Conservation (phyloP, 2,888 invertebrate species). For the Ophion ventricosus region DNA sequence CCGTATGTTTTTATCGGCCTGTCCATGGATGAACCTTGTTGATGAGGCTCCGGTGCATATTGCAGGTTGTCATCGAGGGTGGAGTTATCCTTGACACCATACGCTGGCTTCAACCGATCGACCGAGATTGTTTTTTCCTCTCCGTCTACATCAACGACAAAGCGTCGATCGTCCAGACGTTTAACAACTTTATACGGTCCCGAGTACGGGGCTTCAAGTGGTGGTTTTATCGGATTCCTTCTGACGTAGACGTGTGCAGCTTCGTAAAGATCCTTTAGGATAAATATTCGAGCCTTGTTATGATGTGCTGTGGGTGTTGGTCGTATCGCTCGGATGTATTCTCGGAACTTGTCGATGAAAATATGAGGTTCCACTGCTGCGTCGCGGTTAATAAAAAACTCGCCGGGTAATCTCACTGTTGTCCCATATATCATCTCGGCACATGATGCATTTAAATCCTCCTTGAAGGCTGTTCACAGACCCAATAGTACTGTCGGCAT, state of each 20-base stretch:
- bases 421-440: slow-evolving; percentile 68
- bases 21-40: slow-evolving; percentile 13
- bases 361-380: slow-evolving; percentile 51
- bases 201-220: slow-evolving; percentile 52
- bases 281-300: slow-evolving; percentile 46
- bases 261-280: slow-evolving; percentile 51
- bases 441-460: slow-evolving; percentile 65
- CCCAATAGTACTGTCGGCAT: slow-evolving; percentile 69
- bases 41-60: slow-evolving; percentile 22
- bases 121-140: slow-evolving; percentile 29
- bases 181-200: slow-evolving; percentile 53
- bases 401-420: slow-evolving; percentile 65
- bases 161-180: slow-evolving; percentile 39
- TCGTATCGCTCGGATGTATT: slow-evolving; percentile 50
- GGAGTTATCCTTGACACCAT: slow-evolving; percentile 26
- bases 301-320: slow-evolving; percentile 64
- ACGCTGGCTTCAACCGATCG: slow-evolving; percentile 41
- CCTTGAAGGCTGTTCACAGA: slow-evolving; percentile 66
- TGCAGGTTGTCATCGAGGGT: background rate
- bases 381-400: slow-evolving; percentile 62
- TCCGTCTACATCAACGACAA: slow-evolving; percentile 30
- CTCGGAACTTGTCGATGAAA: slow-evolving; percentile 61
- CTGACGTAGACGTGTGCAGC: slow-evolving; percentile 59
- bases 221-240: slow-evolving; percentile 46
- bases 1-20: slow-evolving; percentile 19